Evolutionary conservation across 2,113 vertebrate genomes (phyloP).

Genomic region (Ictalurus furcatus): DNA sequence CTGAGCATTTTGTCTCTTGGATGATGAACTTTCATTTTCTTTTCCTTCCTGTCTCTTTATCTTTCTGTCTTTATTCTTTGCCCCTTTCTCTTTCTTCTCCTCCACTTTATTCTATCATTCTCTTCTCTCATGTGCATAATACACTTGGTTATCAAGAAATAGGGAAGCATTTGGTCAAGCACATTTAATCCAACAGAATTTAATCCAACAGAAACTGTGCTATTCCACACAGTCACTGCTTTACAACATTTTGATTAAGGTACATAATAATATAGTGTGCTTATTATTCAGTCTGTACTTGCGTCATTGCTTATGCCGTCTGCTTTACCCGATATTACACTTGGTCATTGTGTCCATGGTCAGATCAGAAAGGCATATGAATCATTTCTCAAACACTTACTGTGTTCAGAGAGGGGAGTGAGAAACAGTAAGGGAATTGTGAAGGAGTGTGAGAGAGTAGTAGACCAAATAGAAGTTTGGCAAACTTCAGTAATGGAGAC

Average conservation of each 20-base stretch:
- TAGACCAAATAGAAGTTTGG: constrained; percentile 19
- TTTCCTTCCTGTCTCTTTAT: not conserved
- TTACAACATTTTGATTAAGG: not conserved
- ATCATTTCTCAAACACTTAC: constrained; percentile 62
- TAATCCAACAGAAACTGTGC: not conserved
- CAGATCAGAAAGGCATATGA: constrained; percentile 56
- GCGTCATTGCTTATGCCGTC: constrained; percentile 8
- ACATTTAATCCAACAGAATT: not conserved
- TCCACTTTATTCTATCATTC: not conserved
- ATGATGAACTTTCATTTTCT: constrained; percentile 41
- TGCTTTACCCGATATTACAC: constrained; percentile 26
- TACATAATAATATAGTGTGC: not conserved
- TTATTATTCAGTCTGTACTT: not conserved
- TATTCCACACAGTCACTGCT: not conserved
- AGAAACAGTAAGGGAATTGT: constrained; percentile 41
- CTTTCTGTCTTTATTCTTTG: not conserved
- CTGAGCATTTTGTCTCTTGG: constrained; percentile 21
- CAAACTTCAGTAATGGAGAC: constrained; percentile 41
- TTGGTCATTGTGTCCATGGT: constrained; percentile 48
- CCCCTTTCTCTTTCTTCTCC: constrained; percentile 14
- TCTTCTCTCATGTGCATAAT: constrained; percentile 31
- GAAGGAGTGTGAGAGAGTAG: constrained; percentile 34
- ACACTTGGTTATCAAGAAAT: constrained; percentile 33
- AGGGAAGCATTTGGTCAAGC: constrained; percentile 42
- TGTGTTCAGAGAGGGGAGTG: constrained; percentile 47